Conservation (phyloP, 2,113 vertebrate genomes). For the Tachysurus fulvidraco region DNA sequence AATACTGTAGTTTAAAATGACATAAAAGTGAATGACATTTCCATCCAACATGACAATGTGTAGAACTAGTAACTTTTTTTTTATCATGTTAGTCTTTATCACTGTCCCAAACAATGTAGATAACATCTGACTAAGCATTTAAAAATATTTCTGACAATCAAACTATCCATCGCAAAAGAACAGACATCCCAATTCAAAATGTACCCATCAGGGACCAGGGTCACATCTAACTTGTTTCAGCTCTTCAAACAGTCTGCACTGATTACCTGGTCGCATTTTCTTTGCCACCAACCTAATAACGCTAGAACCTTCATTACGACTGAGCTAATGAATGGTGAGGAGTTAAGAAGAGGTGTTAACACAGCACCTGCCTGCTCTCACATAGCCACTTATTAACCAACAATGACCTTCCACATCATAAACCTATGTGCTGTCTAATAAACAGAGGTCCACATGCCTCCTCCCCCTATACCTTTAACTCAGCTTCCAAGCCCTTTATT, state of each 20-base stretch:
- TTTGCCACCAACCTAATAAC: conserved; percentile 74
- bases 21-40: neutral
- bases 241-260: conserved; percentile 71
- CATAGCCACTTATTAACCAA: conserved; percentile 82
- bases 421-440: conserved; percentile 82
- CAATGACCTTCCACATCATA: conserved; percentile 82
- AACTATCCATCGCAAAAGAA: conserved; percentile 53
- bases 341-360: conserved; percentile 81
- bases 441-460: conserved; percentile 66
- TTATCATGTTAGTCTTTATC: neutral
- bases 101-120: conserved; percentile 22
- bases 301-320: conserved; percentile 77
- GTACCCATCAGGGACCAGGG: conserved; percentile 46
- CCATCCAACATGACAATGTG: too few relatives aligned
- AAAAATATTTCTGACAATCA: conserved; percentile 52
- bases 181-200: conserved; percentile 37
- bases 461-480: conserved; percentile 61
- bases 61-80: neutral
- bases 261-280: conserved; percentile 43
- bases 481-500: conserved; percentile 71
- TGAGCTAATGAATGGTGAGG: conserved; percentile 74
- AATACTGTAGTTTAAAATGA: neutral
- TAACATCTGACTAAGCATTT: conserved; percentile 45
- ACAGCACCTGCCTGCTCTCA: conserved; percentile 80
- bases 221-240: conserved; percentile 56